Conservation (phyloP, 2,113 vertebrate species). For the Vombatus ursinus region DNA sequence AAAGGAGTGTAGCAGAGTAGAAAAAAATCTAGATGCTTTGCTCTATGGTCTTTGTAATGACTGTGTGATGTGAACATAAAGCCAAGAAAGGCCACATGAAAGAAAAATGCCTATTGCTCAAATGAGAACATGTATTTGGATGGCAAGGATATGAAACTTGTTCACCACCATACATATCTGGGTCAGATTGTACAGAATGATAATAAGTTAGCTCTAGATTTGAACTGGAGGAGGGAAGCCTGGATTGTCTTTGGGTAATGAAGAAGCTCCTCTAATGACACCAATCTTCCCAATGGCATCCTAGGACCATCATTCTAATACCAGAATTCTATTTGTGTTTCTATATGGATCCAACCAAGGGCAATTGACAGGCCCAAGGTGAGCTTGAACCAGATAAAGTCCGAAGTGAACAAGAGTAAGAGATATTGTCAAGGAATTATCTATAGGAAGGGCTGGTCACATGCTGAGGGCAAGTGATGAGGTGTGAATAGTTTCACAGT, state of each 20-base stretch:
- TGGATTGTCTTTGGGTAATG: neutral
- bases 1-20: neutral
- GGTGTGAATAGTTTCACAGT: neutral
- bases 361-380: neutral
- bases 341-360: neutral
- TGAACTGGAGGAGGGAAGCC: neutral
- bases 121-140: neutral
- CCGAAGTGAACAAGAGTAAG: neutral
- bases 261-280: neutral
- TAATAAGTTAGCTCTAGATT: neutral
- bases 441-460: neutral
- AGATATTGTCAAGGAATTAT: neutral
- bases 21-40: neutral
- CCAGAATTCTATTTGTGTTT: neutral
- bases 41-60: neutral
- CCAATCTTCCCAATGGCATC: neutral
- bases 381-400: neutral
- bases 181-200: neutral
- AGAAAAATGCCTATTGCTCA: neutral
- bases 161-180: neutral
- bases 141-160: neutral
- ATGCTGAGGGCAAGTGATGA: neutral
- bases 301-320: neutral
- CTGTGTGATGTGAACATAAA: neutral
- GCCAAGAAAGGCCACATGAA: neutral